A percentile compares a stretch with the other conserved stretches of the same genome.
Evolutionary conservation across 2,797 vertebrate species (phyloP).

Genomic region (Sebastes trivittatus): DNA sequence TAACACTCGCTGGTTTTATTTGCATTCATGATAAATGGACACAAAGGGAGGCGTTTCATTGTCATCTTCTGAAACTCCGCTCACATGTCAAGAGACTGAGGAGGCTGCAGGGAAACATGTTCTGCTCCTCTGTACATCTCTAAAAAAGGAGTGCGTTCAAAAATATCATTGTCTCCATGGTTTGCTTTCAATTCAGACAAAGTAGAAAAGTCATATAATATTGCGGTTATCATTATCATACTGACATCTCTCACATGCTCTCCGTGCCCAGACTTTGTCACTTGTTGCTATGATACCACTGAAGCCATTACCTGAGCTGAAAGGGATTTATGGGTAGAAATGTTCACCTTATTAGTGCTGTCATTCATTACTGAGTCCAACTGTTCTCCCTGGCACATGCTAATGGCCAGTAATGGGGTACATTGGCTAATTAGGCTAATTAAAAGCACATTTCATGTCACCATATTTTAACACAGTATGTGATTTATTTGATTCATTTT

Average conservation of each 20-base stretch:
- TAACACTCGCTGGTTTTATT: neutral
- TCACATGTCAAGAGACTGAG: conserved; percentile 3
- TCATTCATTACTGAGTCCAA: conserved; percentile 7
- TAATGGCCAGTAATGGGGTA: neutral
- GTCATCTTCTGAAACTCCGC: neutral
- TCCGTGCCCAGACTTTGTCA: conserved; percentile 6
- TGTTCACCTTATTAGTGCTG: conserved; percentile 11
- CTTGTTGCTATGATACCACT: conserved; percentile 66
- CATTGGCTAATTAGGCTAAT: conserved; percentile 8
- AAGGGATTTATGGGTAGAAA: neutral
- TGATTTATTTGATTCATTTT: neutral
- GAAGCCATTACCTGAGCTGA: conserved; percentile 34
- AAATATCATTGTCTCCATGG: neutral
- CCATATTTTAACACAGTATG: neutral
- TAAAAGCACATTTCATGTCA: conserved; percentile 3
- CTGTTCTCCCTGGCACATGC: neutral
- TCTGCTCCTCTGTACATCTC: neutral
- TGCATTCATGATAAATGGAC: neutral
- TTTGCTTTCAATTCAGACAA: neutral
- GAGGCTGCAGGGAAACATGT: neutral
- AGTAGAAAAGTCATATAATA: neutral
- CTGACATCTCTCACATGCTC: neutral
- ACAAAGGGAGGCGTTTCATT: neutral
- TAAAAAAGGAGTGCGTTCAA: neutral
- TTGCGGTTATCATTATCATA: neutral